Evolutionary conservation across 1,140 invertebrate species (phyloP).

Genomic region (Latrodectus geometricus): DNA sequence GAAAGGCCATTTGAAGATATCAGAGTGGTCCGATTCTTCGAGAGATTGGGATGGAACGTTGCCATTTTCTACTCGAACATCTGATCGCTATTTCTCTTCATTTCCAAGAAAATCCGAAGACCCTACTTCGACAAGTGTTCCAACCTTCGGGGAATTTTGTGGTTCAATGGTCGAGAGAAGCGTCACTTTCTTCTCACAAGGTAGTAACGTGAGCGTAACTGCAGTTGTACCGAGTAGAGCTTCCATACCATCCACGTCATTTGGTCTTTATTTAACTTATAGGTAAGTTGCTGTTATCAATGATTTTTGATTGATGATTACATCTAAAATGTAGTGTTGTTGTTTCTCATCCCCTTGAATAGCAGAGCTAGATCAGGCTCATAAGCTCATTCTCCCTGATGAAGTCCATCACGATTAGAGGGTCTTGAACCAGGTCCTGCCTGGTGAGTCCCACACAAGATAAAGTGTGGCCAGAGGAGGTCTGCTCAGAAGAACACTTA

Average conservation of each 20-base stretch:
- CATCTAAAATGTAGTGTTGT: background rate
- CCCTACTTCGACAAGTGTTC: background rate
- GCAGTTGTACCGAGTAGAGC: conserved; percentile 63
- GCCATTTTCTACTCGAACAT: conserved; percentile 12
- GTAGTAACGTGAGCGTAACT: conserved; percentile 60
- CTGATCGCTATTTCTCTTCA: conserved; percentile 32
- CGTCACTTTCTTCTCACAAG: conserved; percentile 62
- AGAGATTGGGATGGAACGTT: conserved; percentile 14
- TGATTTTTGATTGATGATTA: background rate
- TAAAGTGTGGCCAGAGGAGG: too few relatives aligned
- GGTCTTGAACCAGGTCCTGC: too few relatives aligned
- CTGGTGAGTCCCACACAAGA: too few relatives aligned
- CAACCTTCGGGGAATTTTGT: conserved; percentile 63
- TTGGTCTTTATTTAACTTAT: conserved; percentile 63
- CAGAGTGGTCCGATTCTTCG: conserved; percentile 39
- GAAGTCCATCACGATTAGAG: too few relatives aligned
- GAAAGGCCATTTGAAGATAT: conserved; percentile 61
- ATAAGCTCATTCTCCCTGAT: too few relatives aligned
- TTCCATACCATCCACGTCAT: conserved; percentile 60
- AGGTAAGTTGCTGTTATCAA: conserved; percentile 3
- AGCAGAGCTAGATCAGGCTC: too few relatives aligned
- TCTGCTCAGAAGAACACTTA: too few relatives aligned
- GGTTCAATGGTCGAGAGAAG: conserved; percentile 62
- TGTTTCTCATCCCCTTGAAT: too few relatives aligned
- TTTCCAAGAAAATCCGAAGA: conserved; percentile 25